Conservation (phyloP, 2,113 vertebrate genomes). For the Sceloporus undulatus region DNA sequence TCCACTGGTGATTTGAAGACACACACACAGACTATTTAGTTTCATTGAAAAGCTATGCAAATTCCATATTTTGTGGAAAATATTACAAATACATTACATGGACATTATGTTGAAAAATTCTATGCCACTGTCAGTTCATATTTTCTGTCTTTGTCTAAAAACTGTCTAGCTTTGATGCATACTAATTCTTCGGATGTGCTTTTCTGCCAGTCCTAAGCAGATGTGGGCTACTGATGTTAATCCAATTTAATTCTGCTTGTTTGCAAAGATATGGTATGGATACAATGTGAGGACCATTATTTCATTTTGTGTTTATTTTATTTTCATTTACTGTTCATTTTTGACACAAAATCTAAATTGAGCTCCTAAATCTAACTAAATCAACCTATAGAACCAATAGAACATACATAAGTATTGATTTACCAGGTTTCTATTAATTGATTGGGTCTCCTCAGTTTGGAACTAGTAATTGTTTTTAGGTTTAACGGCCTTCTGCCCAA, state of each 20-base stretch:
- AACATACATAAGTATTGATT: too few species aligned
- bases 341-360: too few species aligned
- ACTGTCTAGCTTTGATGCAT: not conserved
- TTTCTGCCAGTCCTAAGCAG: not conserved
- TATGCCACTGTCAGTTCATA: not conserved
- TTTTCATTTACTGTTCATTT: not conserved
- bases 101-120: not conserved
- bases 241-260: not conserved
- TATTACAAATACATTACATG: not conserved
- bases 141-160: slow-evolving; percentile 16
- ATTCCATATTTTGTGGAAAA: not conserved
- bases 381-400: too few species aligned
- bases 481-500: not conserved
- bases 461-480: not conserved
- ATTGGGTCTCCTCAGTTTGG: not conserved
- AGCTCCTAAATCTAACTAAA: too few species aligned
- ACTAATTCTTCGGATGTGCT: slow-evolving; percentile 8
- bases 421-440: too few species aligned
- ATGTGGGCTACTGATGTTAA: not conserved
- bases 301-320: not conserved
- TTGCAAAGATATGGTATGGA: not conserved
- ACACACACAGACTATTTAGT: rapidly evolving
- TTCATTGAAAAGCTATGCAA: slow-evolving; percentile 11
- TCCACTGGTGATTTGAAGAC: too few species aligned
- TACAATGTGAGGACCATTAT: not conserved